A percentile compares a stretch with the other conserved stretches of the same genome.
Evolutionary conservation across 2,113 vertebrate genomes (phyloP).

Genomic region (Mionectes macconnelli): DNA sequence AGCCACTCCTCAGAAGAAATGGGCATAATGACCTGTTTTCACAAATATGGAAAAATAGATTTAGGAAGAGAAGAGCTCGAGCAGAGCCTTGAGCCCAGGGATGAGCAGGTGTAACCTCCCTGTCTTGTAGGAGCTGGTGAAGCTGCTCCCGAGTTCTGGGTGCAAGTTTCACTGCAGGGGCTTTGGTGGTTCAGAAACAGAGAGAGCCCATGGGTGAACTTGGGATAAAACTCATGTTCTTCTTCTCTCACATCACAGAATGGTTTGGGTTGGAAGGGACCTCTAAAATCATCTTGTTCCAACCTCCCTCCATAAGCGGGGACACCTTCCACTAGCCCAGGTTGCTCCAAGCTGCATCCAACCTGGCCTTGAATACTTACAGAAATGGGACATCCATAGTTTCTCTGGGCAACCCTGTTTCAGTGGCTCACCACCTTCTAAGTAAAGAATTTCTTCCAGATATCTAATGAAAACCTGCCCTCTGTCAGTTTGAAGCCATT

Average conservation of each 20-base stretch:
- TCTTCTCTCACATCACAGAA: not conserved
- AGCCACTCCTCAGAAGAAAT: not conserved
- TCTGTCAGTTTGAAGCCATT: not conserved
- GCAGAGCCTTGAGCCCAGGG: not conserved
- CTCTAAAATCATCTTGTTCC: rapidly evolving
- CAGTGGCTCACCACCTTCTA: not conserved
- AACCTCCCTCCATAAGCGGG: not conserved
- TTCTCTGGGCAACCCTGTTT: not conserved
- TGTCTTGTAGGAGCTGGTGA: not conserved
- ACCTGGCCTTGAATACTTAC: not conserved
- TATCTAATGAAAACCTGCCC: not conserved
- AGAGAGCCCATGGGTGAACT: not conserved
- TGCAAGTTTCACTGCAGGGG: not conserved
- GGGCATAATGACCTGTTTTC: not conserved
- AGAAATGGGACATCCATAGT: not conserved
- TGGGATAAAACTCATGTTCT: not conserved
- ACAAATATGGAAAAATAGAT: not conserved
- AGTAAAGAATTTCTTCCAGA: not conserved
- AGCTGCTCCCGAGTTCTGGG: not conserved
- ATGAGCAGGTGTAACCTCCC: not conserved
- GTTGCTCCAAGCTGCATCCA: not conserved
- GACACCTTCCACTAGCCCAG: not conserved
- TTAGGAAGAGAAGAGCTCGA: not conserved
- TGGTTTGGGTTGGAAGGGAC: not conserved
- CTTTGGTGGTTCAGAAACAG: not conserved